These are phyloP conservation scores for Grus americana DNA, from an alignment of 2,113 vertebrate species.

Conservation along the genomic window DNA sequence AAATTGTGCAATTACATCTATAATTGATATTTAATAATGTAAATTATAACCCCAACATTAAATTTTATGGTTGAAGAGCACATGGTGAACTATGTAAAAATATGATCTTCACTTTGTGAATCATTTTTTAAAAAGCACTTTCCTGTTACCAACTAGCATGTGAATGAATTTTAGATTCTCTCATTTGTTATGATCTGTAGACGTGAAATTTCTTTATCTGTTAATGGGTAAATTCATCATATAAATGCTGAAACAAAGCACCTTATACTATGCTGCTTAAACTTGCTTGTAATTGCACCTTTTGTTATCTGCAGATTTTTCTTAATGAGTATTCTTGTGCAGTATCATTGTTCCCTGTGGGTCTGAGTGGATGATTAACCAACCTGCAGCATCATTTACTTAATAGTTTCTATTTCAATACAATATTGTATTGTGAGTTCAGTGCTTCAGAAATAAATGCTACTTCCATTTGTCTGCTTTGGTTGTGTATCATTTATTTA, in stretches of 20 bases:
- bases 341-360: slow-evolving; percentile 66
- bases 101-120: slow-evolving; percentile 67
- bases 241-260: slow-evolving; percentile 78
- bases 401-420: slow-evolving; percentile 74
- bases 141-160: slow-evolving; percentile 74
- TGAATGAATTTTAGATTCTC: slow-evolving; percentile 73
- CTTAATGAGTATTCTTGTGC: slow-evolving; percentile 67
- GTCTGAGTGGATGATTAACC: slow-evolving; percentile 68
- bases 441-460: slow-evolving; percentile 82
- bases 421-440: slow-evolving; percentile 78
- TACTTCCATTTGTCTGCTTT: slow-evolving; percentile 72
- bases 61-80: slow-evolving; percentile 74
- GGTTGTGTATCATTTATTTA: slow-evolving; percentile 1
- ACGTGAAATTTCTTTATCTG: slow-evolving; percentile 73
- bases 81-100: slow-evolving; percentile 71
- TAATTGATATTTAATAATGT: slow-evolving; percentile 54
- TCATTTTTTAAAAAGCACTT: slow-evolving; percentile 76
- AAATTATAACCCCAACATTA: slow-evolving; percentile 48
- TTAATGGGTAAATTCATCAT: slow-evolving; percentile 62
- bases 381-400: slow-evolving; percentile 70
- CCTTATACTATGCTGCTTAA: slow-evolving; percentile 83
- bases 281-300: slow-evolving; percentile 83
- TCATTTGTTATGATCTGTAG: slow-evolving; percentile 69
- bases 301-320: slow-evolving; percentile 78
- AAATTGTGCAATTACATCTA: slow-evolving; percentile 42